Conservation (phyloP, 2,113 vertebrate genomes). For the Spea bombifrons region DNA sequence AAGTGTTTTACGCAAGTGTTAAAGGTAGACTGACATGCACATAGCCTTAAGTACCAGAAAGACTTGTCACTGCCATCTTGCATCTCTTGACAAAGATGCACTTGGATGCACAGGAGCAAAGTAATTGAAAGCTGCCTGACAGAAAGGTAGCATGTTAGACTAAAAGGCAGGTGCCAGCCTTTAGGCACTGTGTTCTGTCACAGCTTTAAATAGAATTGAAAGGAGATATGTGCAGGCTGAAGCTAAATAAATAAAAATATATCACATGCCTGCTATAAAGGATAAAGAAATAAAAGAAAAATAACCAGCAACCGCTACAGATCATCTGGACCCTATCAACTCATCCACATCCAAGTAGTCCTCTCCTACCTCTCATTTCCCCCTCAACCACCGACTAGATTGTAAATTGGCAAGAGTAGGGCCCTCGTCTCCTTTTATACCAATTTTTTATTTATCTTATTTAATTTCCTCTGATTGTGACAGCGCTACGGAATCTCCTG, state of each 20-base stretch:
- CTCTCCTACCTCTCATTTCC: too few relatives aligned
- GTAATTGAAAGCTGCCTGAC: constrained; percentile 58
- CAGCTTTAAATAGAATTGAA: constrained; percentile 57
- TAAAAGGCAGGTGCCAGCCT: constrained; percentile 64
- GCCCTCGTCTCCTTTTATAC: too few relatives aligned
- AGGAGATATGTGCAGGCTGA: constrained; percentile 8
- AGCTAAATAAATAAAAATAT: constrained; percentile 22
- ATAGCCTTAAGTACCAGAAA: constrained; percentile 50
- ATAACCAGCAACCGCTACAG: too few relatives aligned
- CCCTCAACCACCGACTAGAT: too few relatives aligned
- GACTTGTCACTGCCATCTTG: constrained; percentile 56
- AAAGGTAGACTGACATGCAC: constrained; percentile 54
- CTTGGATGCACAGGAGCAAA: constrained; percentile 54
- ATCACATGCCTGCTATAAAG: constrained; percentile 21
- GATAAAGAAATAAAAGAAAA: background rate
- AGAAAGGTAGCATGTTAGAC: constrained; percentile 53
- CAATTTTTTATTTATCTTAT: too few relatives aligned
- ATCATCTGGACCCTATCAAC: too few relatives aligned
- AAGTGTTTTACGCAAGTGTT: constrained; percentile 49
- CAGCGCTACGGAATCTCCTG: too few relatives aligned
- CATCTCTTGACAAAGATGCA: constrained; percentile 55
- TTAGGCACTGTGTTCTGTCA: constrained; percentile 60
- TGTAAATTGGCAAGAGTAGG: too few relatives aligned
- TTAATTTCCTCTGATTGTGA: too few relatives aligned
- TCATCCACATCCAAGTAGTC: too few relatives aligned